Base-by-base conservation (phyloP, 2,888 invertebrate genomes). In the Tetragonisca angustula region DNA sequence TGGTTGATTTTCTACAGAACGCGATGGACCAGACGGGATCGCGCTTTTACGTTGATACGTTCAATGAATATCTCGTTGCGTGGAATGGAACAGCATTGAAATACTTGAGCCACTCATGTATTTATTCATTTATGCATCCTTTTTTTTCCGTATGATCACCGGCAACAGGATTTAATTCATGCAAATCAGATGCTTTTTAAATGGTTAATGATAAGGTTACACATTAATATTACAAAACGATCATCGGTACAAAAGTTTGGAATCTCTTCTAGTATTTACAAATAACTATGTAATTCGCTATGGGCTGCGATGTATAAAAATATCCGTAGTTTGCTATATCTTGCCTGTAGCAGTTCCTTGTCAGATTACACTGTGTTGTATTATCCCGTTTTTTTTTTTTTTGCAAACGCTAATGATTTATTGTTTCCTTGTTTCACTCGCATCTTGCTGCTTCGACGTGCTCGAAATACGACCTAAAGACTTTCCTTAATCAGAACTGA, bases 1-100 rank as follows among this genome's bases (percentile, higher is more conserved):
- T 88, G 83, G 84, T 83, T 85, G 89, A 84, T 85, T 88, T 87
- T 88, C 78, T 83, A 78, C 81, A 80, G 79, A 74, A 83, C 81
- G 76, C 68, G 76, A 72, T 79, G 88, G 81, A 85, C 79, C 77
- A 52, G 62, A 69, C 79, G 56, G 68, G 70, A 62, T 69, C 79
- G 52, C 76, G 64, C 62, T 68, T 67, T 77, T 24, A 56, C 82
- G 59, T 68, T 56, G 65, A 24, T 27, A 50, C 77, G 71, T 72
- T 71, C 64, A 64, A 68, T 59, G 76, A 67, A 64, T 71, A 50
- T 56, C 56, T 83, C 52, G 32, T 36, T 50, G 52, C 24, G 32
- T 21, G 24, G 24, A 52, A 27, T 24, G 43, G 27, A 71, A 49
- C 32, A 36, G 56, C 21, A 21, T 68, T 2, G 27, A 68, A 75